These are phyloP conservation scores for Geococcyx californianus DNA, from an alignment of 2,113 vertebrate species.

Conservation along the genomic window DNA sequence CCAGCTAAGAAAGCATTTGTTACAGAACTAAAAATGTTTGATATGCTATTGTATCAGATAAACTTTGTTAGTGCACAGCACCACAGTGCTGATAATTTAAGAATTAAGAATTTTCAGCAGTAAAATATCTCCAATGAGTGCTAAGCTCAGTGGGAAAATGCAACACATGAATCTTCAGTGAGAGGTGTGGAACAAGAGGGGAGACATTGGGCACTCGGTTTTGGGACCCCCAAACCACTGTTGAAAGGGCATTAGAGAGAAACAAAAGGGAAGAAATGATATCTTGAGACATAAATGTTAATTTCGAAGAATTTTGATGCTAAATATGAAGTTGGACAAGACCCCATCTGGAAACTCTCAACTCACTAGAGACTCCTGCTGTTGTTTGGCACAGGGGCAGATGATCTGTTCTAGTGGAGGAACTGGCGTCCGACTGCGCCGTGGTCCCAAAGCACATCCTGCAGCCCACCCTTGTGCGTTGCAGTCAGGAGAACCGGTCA, in stretches of 20 bases:
- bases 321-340: background rate
- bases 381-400: background rate
- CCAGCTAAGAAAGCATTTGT: slow-evolving; percentile 30
- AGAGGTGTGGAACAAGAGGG: background rate
- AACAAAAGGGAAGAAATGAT: background rate
- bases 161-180: background rate
- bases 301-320: background rate
- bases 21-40: background rate
- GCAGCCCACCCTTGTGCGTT: background rate
- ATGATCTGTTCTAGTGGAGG: background rate
- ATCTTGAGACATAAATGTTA: background rate
- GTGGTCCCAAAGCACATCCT: background rate
- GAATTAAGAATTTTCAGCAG: background rate
- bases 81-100: background rate
- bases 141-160: slow-evolving; percentile 7
- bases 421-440: background rate
- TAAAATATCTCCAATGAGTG: background rate
- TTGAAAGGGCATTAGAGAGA: background rate
- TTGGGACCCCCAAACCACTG: background rate
- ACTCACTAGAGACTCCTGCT: background rate
- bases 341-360: background rate
- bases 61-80: background rate
- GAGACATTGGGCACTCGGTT: background rate
- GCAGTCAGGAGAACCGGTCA: background rate
- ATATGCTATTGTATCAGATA: background rate